Evolutionary conservation across 2,797 vertebrate genomes (phyloP), one percentile per base, ranked within the genome.

Genomic region (Apogon talboti): DNA sequence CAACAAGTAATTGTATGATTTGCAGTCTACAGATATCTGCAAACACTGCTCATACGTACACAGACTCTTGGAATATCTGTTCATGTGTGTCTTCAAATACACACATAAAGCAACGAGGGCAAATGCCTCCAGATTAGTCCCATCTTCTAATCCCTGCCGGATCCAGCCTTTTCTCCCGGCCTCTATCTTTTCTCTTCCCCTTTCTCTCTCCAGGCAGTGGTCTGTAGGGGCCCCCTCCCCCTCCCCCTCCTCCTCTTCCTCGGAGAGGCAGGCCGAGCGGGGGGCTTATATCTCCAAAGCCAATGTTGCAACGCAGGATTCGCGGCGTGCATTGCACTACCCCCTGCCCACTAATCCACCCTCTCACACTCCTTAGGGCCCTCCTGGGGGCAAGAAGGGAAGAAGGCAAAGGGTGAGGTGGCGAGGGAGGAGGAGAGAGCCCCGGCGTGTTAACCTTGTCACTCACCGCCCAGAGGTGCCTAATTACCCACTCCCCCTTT

Each of bases 81-180:
- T 51, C 48, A 72, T 41, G 21, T 59, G 53, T 53, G 60, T 51
- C 59, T 43, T 54, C 47, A 49, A 56, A 64, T 64, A 61, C 51
- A 48, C 49, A 49, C 44, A 73, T 35, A 76, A 54, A 67, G 28
- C 60, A 81, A 83, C 85, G 65, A 83, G 82, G 82, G 66, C 73
- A 93, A 93, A 90, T 88, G 94, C 90, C 93, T 94, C 85, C 86
- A 93, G 92, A 95, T 95, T 93, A 95, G 85, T 91, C 86, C 86
- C 91, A 76, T 93, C 86, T 92, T 93, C 89, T 91, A 61, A 85
- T 94, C 93, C 94, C 93, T 87, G 74, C 85, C 85, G 92, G 81
- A 86, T 86, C 76, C 62, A 53, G 83, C 56, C 73, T 82, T 81
- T 78, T 82, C 82, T 82, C 66, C 64, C 54, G 37, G 76, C 66